Percentiles rank a stretch among this genome's conserved stretches.
Conservation (phyloP, 2,113 vertebrate genomes). For the Lophius piscatorius region DNA sequence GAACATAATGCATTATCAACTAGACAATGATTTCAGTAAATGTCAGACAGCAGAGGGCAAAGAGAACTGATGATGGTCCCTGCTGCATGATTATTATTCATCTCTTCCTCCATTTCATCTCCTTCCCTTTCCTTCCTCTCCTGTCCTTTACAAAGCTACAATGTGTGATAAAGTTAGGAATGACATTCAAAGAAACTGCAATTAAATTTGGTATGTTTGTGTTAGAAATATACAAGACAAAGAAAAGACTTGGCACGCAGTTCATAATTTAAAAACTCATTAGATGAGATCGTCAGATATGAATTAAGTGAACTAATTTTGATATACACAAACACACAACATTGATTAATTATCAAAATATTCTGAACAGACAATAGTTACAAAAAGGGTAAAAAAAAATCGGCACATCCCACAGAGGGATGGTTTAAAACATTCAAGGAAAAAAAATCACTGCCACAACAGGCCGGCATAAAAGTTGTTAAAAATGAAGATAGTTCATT, state of each 20-base stretch:
- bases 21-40: constrained; percentile 24
- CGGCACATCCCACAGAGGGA: no score
- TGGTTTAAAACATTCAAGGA: no score
- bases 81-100: constrained; percentile 19
- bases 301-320: no score
- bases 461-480: no score
- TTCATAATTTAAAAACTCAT: not conserved
- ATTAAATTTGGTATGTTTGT: no score
- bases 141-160: constrained; percentile 24
- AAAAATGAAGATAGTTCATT: no score
- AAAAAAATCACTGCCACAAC: no score
- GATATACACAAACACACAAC: no score
- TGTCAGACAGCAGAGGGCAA: constrained; percentile 31
- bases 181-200: constrained; percentile 17
- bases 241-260: constrained; percentile 1
- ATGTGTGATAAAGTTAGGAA: constrained; percentile 5
- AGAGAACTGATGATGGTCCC: constrained; percentile 8
- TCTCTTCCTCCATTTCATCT: not conserved
- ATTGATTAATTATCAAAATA: no score
- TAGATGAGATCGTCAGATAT: no score
- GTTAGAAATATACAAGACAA: not conserved
- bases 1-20: not conserved
- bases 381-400: no score
- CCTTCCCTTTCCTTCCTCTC: constrained; percentile 1
- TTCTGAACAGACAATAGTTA: no score